phyloP scores from a whole-genome alignment of 2,797 vertebrate species.

The Hephaestus fuliginosus region DNA sequence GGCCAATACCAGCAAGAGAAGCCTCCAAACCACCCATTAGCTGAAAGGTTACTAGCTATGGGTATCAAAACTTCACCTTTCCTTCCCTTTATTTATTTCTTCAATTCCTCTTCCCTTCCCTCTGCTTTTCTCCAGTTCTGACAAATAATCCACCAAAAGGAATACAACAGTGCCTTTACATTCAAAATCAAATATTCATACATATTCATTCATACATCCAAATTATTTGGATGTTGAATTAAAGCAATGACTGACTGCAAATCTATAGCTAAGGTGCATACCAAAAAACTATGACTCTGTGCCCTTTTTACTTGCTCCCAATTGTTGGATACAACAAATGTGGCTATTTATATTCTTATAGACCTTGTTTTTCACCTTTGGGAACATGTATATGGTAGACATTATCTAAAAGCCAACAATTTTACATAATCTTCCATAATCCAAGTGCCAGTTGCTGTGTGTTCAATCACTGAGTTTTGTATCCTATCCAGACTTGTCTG shows the following conservation, averaged over 20 bases:
- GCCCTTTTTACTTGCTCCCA: too few relatives aligned
- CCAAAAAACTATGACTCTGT: not conserved
- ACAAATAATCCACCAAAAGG: constrained; percentile 26
- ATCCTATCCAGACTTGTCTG: not conserved
- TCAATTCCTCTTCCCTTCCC: constrained; percentile 16
- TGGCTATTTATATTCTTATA: not conserved
- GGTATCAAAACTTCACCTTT: constrained; percentile 61
- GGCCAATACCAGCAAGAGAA: constrained; percentile 58
- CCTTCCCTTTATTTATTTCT: constrained; percentile 35
- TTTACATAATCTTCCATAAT: not conserved
- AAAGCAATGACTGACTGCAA: not conserved
- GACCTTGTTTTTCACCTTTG: not conserved
- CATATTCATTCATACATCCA: not conserved
- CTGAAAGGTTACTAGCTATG: constrained; percentile 67
- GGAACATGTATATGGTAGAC: not conserved
- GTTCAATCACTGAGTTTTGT: not conserved
- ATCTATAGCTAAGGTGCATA: not conserved
- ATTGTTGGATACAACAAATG: too few relatives aligned
- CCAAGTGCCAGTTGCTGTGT: not conserved
- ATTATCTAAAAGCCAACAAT: constrained; percentile 10
- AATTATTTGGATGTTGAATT: constrained; percentile 6
- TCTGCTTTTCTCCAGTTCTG: constrained; percentile 19
- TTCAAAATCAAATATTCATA: constrained; percentile 7
- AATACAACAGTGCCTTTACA: constrained; percentile 19
- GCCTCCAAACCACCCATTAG: constrained; percentile 70